Conservation (phyloP, 2,113 vertebrate species). For the Nesospiza acunhae region DNA sequence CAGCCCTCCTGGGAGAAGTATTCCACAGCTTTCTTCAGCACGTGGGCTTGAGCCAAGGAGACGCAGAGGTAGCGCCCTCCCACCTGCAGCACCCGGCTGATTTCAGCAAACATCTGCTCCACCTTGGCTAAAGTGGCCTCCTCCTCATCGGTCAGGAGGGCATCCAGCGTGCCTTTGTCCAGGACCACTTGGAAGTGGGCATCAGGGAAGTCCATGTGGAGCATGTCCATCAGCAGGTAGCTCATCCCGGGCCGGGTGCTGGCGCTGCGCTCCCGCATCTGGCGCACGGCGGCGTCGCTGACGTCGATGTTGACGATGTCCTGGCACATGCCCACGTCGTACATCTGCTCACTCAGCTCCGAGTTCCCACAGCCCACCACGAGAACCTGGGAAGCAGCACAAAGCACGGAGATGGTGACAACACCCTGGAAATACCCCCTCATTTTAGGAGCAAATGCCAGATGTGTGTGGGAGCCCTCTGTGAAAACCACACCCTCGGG, state of each 20-base stretch:
- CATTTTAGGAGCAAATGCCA: accelerated
- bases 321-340: constrained; percentile 85
- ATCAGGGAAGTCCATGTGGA: constrained; percentile 85
- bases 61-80: constrained; percentile 93
- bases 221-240: constrained; percentile 88
- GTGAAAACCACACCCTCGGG: not conserved
- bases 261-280: constrained; percentile 88
- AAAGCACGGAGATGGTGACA: accelerated
- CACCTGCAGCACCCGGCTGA: constrained; percentile 84
- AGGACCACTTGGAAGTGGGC: constrained; percentile 86
- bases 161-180: constrained; percentile 95
- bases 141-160: constrained; percentile 77
- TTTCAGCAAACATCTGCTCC: constrained; percentile 87
- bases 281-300: constrained; percentile 83
- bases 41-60: constrained; percentile 90
- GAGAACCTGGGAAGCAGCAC: constrained; percentile 77
- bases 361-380: constrained; percentile 98
- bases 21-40: constrained; percentile 85
- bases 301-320: constrained; percentile 91
- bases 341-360: constrained; percentile 92
- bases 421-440: accelerated
- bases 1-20: constrained; percentile 88
- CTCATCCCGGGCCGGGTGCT: constrained; percentile 80
- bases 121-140: constrained; percentile 78
- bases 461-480: accelerated